Evolutionary conservation across 2,113 vertebrate species (phyloP), one percentile per base, ranked within the genome.

Genomic region (Capricornis sumatraensis): DNA sequence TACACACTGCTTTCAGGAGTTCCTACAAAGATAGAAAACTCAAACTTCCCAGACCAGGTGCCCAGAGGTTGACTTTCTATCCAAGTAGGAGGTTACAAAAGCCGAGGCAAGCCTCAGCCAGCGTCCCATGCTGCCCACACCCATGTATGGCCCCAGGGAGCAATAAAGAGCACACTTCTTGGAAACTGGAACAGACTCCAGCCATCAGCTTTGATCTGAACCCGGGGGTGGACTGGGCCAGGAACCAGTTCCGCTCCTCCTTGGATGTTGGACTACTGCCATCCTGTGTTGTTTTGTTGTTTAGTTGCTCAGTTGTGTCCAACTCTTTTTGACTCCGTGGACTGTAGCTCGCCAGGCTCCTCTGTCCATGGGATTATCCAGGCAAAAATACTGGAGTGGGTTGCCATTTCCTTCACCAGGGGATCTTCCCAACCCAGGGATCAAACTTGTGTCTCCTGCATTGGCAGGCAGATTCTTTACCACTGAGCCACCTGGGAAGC

Each of bases 101-200:
- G 88, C 93, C 93, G 86, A 97, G 96, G 96, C 95, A 97, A 95
- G 94, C 60, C 82, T 96, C 50, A 82, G 95, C 89, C 78, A 53
- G 97, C 89, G 79, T 98, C 97, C 94, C 95, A 97, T 96, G 97
- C 96, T 96, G 89, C 64, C 87, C 95, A 95, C 97, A 67, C 97
- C 98, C 89, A 87, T 16, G 62, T 33, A 79, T 88, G 83, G 89
- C 97, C 93, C 53, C 86, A 87, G 89, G 96, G 95, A 4, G 2
- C 71, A 60, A 53, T 91, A 71, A 95, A 96, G 52, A 85, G 57
- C 45, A 87, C 64, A n/a, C 91, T 83, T 87, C 83, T 95, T 96
- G 53, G 95, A 96, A 96, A 97, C 83, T 96, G 95, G 91, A 83
- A 85, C 52, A 60, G 33, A 93, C 53, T 86, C 76, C 78, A 87